Percentiles rank a stretch among this genome's conserved stretches.
Evolutionary conservation across 2,888 invertebrate species (phyloP).

Genomic region (Thymelicus acteon): DNA sequence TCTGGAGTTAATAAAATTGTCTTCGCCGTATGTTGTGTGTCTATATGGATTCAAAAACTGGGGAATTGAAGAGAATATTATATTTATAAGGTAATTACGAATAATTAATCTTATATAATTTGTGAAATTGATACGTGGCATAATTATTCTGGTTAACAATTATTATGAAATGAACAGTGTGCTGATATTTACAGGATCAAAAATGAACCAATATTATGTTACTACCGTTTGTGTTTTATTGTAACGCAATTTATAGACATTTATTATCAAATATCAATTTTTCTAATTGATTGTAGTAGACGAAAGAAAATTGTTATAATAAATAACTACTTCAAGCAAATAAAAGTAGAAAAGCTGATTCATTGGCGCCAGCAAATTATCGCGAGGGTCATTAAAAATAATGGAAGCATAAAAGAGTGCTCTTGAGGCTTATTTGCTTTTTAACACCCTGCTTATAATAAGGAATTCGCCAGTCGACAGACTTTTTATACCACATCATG

Average conservation of each 20-base stretch:
- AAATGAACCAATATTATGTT: too few relatives aligned
- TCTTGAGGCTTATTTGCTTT: slow-evolving; percentile 5
- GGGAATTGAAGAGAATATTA: neutral
- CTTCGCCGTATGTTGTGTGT: slow-evolving; percentile 18
- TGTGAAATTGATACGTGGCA: too few relatives aligned
- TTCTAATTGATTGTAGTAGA: too few relatives aligned
- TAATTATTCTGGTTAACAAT: too few relatives aligned
- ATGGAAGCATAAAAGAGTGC: slow-evolving; percentile 8
- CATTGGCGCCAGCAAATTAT: slow-evolving; percentile 2
- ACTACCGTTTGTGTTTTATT: too few relatives aligned
- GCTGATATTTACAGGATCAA: too few relatives aligned
- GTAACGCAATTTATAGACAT: too few relatives aligned
- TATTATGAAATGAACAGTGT: too few relatives aligned
- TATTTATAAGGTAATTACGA: too few relatives aligned
- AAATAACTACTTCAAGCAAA: neutral
- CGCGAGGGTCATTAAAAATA: slow-evolving; percentile 34
- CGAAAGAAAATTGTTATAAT: too few relatives aligned
- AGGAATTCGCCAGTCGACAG: neutral
- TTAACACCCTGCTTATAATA: slow-evolving; percentile 2
- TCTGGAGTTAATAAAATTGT: slow-evolving; percentile 47
- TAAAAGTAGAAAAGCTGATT: slow-evolving; percentile 4
- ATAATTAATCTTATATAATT: too few relatives aligned
- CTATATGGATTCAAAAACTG: slow-evolving; percentile 13
- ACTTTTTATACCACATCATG: neutral
- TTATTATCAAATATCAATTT: too few relatives aligned